Evolutionary conservation across 2,888 invertebrate genomes (phyloP).

Genomic region (Cataglyphis cursor): DNA sequence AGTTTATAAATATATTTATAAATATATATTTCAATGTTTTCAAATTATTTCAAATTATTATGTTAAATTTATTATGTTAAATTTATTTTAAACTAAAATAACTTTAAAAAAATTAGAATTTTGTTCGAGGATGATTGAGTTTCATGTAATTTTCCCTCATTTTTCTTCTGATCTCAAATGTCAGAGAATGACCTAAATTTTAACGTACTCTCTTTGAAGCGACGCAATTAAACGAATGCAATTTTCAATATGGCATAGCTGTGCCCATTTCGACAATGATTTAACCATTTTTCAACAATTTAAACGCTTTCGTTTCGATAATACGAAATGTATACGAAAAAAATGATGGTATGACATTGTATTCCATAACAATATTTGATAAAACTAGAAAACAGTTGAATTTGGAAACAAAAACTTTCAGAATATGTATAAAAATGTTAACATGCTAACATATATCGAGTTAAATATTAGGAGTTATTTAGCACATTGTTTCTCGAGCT

Average conservation of each 20-base stretch:
- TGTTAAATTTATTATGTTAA: too few relatives aligned
- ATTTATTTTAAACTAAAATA: neutral
- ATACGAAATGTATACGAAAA: neutral
- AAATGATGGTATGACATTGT: neutral
- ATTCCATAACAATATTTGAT: neutral
- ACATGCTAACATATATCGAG: neutral
- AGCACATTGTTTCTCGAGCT: neutral
- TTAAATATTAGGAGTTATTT: neutral
- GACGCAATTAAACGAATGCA: constrained; percentile 76
- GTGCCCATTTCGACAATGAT: constrained; percentile 64
- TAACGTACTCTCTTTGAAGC: constrained; percentile 72
- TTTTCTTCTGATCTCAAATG: constrained; percentile 33
- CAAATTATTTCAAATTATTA: too few relatives aligned
- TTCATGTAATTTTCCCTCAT: constrained; percentile 31
- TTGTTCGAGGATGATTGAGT: constrained; percentile 12
- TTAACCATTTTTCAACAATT: constrained; percentile 37
- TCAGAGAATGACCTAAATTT: constrained; percentile 71
- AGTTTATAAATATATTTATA: neutral
- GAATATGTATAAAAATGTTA: neutral
- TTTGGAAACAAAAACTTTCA: neutral
- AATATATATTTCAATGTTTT: neutral
- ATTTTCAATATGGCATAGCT: constrained; percentile 72
- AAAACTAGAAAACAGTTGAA: neutral
- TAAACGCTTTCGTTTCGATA: neutral
- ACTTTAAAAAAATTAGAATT: neutral